phyloP scores from a whole-genome alignment of 2,797 vertebrate genomes.

The Graptemys geographica region DNA sequence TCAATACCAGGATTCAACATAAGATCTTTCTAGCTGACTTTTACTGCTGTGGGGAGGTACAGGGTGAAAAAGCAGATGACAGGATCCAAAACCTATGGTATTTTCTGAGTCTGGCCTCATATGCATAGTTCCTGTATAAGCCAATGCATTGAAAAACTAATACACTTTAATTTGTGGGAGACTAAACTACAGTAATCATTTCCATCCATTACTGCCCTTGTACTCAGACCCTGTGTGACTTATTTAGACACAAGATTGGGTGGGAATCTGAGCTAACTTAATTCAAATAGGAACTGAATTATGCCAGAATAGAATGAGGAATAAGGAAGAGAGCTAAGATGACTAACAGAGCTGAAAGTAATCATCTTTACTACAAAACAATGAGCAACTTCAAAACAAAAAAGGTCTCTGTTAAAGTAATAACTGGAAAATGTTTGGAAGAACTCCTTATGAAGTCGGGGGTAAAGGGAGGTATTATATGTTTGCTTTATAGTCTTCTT shows the following conservation, averaged over 20 bases:
- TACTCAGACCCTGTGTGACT: not conserved
- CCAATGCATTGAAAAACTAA: conserved; percentile 3
- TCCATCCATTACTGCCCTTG: not conserved
- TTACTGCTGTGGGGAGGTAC: not conserved
- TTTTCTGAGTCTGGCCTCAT: conserved; percentile 12
- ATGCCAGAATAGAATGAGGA: not conserved
- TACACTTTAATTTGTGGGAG: conserved; percentile 8
- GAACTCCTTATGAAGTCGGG: not conserved
- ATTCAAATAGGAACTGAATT: conserved; percentile 18
- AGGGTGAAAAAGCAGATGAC: not conserved
- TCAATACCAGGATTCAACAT: not conserved
- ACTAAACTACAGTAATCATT: not conserved
- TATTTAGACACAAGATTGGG: not conserved
- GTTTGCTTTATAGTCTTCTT: not conserved
- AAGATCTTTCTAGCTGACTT: not conserved
- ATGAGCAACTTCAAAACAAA: not conserved
- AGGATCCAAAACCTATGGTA: not conserved
- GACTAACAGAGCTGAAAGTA: not conserved
- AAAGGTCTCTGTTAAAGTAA: not conserved
- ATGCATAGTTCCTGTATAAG: not conserved
- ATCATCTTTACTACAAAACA: not conserved
- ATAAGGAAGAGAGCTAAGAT: not conserved
- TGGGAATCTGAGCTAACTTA: conserved; percentile 15
- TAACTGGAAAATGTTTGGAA: not conserved
- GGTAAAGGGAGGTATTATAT: no score